phyloP scores from a whole-genome alignment of 1,140 invertebrate species.

The Magallana angulata region DNA sequence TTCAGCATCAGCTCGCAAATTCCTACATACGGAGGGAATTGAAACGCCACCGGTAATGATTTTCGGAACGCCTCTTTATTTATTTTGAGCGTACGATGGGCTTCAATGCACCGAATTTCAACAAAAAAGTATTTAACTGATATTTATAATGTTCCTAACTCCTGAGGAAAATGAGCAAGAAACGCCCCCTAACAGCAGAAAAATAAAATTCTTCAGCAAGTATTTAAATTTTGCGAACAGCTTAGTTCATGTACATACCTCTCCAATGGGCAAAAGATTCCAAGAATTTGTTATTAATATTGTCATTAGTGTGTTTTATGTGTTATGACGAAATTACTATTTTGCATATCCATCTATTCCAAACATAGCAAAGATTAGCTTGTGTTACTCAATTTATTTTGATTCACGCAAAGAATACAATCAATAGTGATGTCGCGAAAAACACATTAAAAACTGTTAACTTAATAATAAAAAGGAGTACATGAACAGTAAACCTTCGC shows the following conservation, averaged over 20 bases:
- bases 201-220: neutral
- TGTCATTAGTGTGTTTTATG: too few relatives aligned
- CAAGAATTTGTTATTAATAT: too few relatives aligned
- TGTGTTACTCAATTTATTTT: too few relatives aligned
- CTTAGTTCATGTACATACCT: neutral
- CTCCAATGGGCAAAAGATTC: too few relatives aligned
- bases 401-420: too few relatives aligned
- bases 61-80: conserved; percentile 26
- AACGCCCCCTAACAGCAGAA: neutral
- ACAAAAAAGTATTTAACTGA: neutral
- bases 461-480: too few relatives aligned
- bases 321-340: too few relatives aligned
- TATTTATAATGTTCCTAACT: neutral
- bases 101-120: neutral
- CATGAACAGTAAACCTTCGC: too few relatives aligned
- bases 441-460: too few relatives aligned
- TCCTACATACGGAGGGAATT: conserved; percentile 13
- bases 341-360: too few relatives aligned
- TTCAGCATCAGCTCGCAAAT: neutral
- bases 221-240: neutral
- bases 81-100: conserved; percentile 6
- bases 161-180: neutral
- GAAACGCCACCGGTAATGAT: neutral
- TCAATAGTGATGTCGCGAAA: too few relatives aligned
- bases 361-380: too few relatives aligned